Conservation (phyloP, 2,797 vertebrate species). For the Ptychobarbus kaznakovi region DNA sequence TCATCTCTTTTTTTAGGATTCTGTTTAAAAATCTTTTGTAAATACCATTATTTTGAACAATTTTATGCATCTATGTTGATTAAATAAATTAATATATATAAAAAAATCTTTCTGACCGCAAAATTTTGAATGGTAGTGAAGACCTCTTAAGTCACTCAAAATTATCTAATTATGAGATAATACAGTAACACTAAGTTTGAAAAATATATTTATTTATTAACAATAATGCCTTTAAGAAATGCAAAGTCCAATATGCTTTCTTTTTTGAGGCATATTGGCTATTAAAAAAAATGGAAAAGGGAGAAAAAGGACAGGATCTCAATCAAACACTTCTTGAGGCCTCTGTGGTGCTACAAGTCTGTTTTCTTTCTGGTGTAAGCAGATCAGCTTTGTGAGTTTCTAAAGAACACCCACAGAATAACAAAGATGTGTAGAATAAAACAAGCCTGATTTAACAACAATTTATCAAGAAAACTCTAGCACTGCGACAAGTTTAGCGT, state of each 20-base stretch:
- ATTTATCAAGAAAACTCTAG: conserved; percentile 23
- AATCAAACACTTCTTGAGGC: conserved; percentile 1
- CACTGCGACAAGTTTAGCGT: conserved; percentile 11
- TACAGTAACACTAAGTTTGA: not conserved
- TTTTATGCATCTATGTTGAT: not conserved
- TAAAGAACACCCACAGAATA: conserved; percentile 17
- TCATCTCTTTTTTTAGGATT: no score
- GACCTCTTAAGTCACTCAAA: not conserved
- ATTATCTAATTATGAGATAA: no score
- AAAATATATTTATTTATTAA: not conserved
- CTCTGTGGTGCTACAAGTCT: conserved; percentile 5
- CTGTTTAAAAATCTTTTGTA: no score
- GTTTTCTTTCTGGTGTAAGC: conserved; percentile 1
- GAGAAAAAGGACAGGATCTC: not conserved
- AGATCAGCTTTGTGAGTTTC: conserved; percentile 2
- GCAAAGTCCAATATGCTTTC: no score
- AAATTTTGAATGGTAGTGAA: not conserved
- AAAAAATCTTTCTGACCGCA: not conserved
- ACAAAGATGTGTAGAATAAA: conserved; percentile 30
- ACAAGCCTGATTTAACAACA: conserved; percentile 33
- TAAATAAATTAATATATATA: not conserved
- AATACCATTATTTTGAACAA: not conserved
- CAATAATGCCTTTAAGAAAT: conserved; percentile 3
- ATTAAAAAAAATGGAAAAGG: not conserved
- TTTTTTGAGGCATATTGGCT: not conserved